These are phyloP conservation scores for Parthenolecanium corni DNA, from an alignment of 2,888 invertebrate species.

Conservation along the genomic window DNA sequence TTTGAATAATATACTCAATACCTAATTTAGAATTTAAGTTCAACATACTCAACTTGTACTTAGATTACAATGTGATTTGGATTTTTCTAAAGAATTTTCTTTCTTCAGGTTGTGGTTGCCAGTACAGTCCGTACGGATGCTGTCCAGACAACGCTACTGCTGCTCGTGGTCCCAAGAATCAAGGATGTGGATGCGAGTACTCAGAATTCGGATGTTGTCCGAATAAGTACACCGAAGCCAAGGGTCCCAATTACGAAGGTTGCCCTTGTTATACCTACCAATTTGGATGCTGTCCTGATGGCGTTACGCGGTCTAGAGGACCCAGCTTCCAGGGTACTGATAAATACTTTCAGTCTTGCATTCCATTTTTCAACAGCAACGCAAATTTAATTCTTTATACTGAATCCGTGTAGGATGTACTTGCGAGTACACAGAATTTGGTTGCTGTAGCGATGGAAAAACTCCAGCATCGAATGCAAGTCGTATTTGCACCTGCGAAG, in stretches of 20 bases:
- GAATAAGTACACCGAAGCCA: conserved; percentile 62
- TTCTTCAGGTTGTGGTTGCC: conserved; percentile 41
- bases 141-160: conserved; percentile 71
- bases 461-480: conserved; percentile 67
- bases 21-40: no score
- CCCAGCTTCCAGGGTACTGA: conserved; percentile 49
- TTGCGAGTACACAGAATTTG: conserved; percentile 60
- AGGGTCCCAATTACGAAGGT: conserved; percentile 65
- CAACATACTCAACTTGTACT: background rate
- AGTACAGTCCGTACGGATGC: conserved; percentile 63
- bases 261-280: conserved; percentile 76
- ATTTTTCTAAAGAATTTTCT: no score
- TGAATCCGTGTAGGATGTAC: conserved; percentile 51
- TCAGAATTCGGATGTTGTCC: conserved; percentile 71
- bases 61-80: no score
- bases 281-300: conserved; percentile 84
- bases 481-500: conserved; percentile 61
- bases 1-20: no score
- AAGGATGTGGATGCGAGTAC: conserved; percentile 71
- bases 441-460: conserved; percentile 73
- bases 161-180: conserved; percentile 64
- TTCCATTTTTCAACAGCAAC: background rate
- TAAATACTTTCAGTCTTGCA: conserved; percentile 29
- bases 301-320: conserved; percentile 62
- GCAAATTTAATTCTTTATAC: background rate